These are phyloP conservation scores for Cheumatopsyche charites DNA, from an alignment of 1,140 invertebrate species.

Conservation along the genomic window DNA sequence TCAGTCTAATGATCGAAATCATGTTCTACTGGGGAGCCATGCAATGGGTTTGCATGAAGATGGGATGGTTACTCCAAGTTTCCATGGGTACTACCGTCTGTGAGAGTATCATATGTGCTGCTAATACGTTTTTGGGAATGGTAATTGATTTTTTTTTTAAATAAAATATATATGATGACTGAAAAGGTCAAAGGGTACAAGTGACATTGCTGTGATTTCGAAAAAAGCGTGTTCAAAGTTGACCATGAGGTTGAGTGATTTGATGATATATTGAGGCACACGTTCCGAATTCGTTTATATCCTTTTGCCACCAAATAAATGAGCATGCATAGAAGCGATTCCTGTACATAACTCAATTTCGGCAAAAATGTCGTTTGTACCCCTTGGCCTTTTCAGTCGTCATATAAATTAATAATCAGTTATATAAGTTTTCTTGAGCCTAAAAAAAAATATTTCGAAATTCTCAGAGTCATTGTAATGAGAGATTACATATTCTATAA, in stretches of 20 bases:
- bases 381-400: too few species aligned
- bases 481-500: too few species aligned
- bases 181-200: too few species aligned
- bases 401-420: background rate
- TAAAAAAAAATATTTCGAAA: too few species aligned
- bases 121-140: slow-evolving; percentile 90
- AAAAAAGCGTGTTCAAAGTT: too few species aligned
- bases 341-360: background rate
- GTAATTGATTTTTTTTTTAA: slow-evolving; percentile 58
- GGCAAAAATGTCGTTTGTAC: background rate
- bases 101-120: slow-evolving; percentile 89
- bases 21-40: slow-evolving; percentile 87
- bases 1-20: slow-evolving; percentile 86
- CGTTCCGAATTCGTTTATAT: too few species aligned
- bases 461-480: too few species aligned
- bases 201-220: too few species aligned
- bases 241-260: too few species aligned
- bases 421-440: slow-evolving; percentile 13
- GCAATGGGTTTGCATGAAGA: slow-evolving; percentile 83
- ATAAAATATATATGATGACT: too few species aligned
- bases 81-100: slow-evolving; percentile 87
- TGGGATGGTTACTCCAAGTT: slow-evolving; percentile 77
- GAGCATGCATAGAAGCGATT: background rate
- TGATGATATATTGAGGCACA: too few species aligned
- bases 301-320: too few species aligned